phyloP scores from a whole-genome alignment of 2,888 invertebrate species.

The Frankliniella fusca region DNA sequence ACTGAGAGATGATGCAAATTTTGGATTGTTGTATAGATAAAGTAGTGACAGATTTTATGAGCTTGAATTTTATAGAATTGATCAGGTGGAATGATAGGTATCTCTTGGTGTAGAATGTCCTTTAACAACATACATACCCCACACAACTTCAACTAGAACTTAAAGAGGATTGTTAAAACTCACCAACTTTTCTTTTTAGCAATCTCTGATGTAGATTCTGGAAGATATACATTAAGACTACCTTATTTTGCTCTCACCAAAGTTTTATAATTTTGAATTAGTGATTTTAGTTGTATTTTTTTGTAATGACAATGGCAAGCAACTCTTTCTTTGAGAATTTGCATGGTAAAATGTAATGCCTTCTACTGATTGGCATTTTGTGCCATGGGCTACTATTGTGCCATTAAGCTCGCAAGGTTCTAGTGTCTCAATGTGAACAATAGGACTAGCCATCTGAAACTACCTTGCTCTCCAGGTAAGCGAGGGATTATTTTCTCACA shows the following conservation, averaged over 20 bases:
- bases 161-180: too few relatives aligned
- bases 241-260: neutral
- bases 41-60: neutral
- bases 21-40: neutral
- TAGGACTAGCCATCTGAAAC: too few relatives aligned
- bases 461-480: too few relatives aligned
- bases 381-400: neutral
- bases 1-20: neutral
- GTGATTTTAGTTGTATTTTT: neutral
- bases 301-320: neutral
- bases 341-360: neutral
- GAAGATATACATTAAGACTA: neutral
- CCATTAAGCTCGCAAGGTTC: neutral
- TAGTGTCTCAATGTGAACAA: too few relatives aligned
- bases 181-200: neutral
- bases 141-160: too few relatives aligned
- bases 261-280: neutral
- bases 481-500: neutral
- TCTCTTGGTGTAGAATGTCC: too few relatives aligned
- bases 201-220: neutral
- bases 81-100: neutral
- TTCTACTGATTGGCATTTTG: neutral
- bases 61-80: neutral
- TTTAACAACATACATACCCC: too few relatives aligned
- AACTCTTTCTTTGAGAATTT: neutral